Conservation (phyloP, 2,113 vertebrate genomes). For the Xiphophorus couchianus region DNA sequence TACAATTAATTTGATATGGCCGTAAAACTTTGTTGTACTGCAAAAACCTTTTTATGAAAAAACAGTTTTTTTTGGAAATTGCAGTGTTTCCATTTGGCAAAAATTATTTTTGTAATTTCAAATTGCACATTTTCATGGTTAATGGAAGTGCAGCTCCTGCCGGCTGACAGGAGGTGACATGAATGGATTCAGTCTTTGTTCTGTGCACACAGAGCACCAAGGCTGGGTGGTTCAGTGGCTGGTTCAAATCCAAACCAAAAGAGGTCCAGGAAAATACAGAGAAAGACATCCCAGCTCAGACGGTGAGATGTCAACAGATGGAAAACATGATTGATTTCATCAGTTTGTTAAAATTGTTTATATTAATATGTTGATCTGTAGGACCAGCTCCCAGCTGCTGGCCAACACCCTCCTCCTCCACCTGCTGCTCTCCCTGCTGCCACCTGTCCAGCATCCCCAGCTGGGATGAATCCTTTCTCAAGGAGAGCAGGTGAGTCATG, state of each 20-base stretch:
- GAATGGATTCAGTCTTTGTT: not conserved
- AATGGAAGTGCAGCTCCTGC: no score
- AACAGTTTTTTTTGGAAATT: no score
- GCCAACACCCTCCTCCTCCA: not conserved
- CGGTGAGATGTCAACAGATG: slow-evolving; percentile 28
- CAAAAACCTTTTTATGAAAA: no score
- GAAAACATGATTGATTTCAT: not conserved
- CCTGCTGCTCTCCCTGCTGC: slow-evolving; percentile 17
- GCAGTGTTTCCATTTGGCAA: not conserved
- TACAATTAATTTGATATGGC: no score
- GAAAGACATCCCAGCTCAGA: slow-evolving; percentile 16
- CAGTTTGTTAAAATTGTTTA: not conserved
- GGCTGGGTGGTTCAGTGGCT: slow-evolving; percentile 88
- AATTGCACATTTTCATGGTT: no score
- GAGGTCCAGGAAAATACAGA: slow-evolving; percentile 34
- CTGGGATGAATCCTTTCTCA: slow-evolving; percentile 59
- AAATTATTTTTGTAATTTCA: no score
- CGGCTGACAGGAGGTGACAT: not conserved
- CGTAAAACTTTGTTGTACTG: no score
- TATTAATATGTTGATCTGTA: slow-evolving; percentile 27
- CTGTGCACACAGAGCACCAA: slow-evolving; percentile 74
- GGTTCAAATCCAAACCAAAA: slow-evolving; percentile 85
- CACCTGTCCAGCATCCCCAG: slow-evolving; percentile 32
- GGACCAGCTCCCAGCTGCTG: slow-evolving; percentile 19
- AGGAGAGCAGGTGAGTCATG: slow-evolving; percentile 74